phyloP scores from a whole-genome alignment of 2,888 invertebrate species.

The Pteria penguin region DNA sequence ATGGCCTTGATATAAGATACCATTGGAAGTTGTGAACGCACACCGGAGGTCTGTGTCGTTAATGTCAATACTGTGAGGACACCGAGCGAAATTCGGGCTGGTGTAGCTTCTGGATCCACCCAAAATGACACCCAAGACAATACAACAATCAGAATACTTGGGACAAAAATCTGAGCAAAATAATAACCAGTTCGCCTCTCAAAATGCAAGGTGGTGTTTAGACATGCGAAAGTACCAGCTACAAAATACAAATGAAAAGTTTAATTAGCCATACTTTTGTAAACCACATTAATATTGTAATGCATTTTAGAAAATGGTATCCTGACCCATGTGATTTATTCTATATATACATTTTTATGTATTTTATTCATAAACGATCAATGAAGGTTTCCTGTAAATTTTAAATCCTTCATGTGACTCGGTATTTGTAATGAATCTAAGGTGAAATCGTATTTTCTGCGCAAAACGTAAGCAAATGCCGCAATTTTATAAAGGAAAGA shows the following conservation, averaged over 20 bases:
- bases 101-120: slow-evolving; percentile 48
- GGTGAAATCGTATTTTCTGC: too few relatives aligned
- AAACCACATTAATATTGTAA: too few relatives aligned
- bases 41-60: slow-evolving; percentile 52
- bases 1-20: slow-evolving; percentile 55
- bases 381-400: too few relatives aligned
- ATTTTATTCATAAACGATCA: too few relatives aligned
- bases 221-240: slow-evolving; percentile 43
- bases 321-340: too few relatives aligned
- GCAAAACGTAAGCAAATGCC: too few relatives aligned
- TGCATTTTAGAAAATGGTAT: too few relatives aligned
- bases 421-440: too few relatives aligned
- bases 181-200: slow-evolving; percentile 48
- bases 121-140: slow-evolving; percentile 52
- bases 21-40: slow-evolving; percentile 43
- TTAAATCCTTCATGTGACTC: too few relatives aligned
- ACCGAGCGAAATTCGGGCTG: slow-evolving; percentile 48
- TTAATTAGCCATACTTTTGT: too few relatives aligned
- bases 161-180: slow-evolving; percentile 53
- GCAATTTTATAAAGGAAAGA: too few relatives aligned
- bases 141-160: slow-evolving; percentile 54
- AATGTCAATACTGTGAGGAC: slow-evolving; percentile 55
- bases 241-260: neutral
- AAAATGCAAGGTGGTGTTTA: slow-evolving; percentile 40
- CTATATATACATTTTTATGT: too few relatives aligned